Conservation (phyloP, 2,113 vertebrate species). For the Trochalopteron elliotii region DNA sequence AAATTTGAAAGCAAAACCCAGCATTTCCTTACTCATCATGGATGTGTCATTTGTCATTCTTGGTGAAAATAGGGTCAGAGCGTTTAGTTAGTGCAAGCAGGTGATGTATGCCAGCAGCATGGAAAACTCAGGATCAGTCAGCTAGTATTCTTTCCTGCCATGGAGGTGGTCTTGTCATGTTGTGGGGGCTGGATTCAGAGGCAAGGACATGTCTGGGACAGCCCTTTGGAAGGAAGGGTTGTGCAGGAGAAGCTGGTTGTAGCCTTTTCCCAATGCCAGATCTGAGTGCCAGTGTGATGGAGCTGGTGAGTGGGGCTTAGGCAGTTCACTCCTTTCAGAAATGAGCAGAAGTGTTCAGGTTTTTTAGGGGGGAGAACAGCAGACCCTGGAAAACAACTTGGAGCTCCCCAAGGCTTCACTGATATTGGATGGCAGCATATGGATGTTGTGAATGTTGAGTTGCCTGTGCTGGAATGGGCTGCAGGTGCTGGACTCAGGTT, state of each 20-base stretch:
- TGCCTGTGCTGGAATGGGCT: not conserved
- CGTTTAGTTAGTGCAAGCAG: not conserved
- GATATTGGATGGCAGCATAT: accelerated
- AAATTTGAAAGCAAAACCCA: not conserved
- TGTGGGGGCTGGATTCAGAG: not conserved
- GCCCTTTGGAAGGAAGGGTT: not conserved
- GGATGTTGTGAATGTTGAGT: accelerated
- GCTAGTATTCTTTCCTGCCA: not conserved
- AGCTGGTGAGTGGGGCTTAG: accelerated
- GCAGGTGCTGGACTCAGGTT: accelerated
- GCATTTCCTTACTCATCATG: not conserved
- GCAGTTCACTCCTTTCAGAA: not conserved
- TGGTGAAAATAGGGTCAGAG: not conserved
- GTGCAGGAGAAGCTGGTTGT: not conserved
- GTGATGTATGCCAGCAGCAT: not conserved
- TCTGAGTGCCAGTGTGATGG: not conserved
- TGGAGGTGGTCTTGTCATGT: not conserved
- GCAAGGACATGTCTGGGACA: not conserved
- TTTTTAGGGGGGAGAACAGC: not conserved
- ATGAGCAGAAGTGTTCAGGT: not conserved
- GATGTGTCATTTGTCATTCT: not conserved
- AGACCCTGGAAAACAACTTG: not conserved
- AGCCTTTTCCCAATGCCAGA: not conserved
- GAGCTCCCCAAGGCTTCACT: not conserved
- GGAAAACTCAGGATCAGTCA: not conserved